These are phyloP conservation scores for Saxicola maurus DNA, from an alignment of 2,797 vertebrate species.

Conservation along the genomic window DNA sequence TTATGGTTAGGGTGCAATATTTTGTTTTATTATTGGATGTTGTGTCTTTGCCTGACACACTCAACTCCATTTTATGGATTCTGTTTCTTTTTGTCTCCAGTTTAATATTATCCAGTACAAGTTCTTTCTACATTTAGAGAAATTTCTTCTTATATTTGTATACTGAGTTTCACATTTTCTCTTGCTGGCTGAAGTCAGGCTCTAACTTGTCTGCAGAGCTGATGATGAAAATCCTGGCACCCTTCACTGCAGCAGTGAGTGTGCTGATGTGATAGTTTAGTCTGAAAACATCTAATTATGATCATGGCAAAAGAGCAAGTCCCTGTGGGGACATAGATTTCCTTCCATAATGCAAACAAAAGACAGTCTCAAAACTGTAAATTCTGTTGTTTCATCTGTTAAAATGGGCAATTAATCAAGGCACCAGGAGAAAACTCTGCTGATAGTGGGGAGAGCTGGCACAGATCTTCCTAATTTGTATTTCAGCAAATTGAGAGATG, in stretches of 20 bases:
- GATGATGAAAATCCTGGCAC: not conserved
- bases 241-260: not conserved
- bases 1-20: not conserved
- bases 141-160: not conserved
- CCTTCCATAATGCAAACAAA: slow-evolving; percentile 22
- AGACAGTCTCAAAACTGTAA: slow-evolving; percentile 1
- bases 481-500: slow-evolving; percentile 38
- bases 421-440: not conserved
- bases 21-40: not conserved
- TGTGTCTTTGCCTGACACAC: not conserved
- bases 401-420: slow-evolving; percentile 49
- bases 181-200: not conserved
- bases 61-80: not conserved
- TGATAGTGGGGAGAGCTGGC: slow-evolving; percentile 30
- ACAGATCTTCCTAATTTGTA: not conserved
- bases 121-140: not conserved
- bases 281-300: slow-evolving; percentile 34
- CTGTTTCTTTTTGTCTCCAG: not conserved
- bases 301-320: slow-evolving; percentile 11
- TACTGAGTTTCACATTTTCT: not conserved
- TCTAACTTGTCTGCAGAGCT: not conserved
- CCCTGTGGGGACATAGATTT: slow-evolving; percentile 18
- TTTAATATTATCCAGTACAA: not conserved
- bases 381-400: slow-evolving; percentile 40
- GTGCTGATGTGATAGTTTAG: not conserved